Base-by-base conservation (phyloP, 2,797 vertebrate genomes). In the Chiroxiphia lanceolata region DNA sequence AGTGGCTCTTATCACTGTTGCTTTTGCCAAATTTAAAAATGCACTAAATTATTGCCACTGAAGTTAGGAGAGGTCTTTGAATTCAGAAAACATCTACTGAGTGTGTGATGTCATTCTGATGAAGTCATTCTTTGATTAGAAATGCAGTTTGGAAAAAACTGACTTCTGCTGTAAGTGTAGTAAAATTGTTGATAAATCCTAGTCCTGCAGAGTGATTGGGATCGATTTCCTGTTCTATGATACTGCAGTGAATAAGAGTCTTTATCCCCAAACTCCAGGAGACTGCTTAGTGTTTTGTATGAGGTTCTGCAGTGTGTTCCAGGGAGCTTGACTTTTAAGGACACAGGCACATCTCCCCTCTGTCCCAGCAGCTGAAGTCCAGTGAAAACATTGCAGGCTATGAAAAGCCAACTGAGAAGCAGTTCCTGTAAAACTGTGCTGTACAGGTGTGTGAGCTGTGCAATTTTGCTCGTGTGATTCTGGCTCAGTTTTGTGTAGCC, bases 241-340 rank as follows among this genome's bases (percentile, higher is more conserved):
- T 54, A 71, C 42, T 81, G 61, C 72, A 80, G n/a, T 95, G 91
- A 97, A 96, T 86, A 34, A 38, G 67, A 61, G 57, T 95, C 85
- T 95, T 95, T 96, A 92, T 95, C 89, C 90, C 38, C 53, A 90
- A 93, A 81, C 86, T 90, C 44, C 42, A 91, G 69, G 78, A 84
- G 95, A 80, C 82, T 94, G 44, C 59, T 84, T 83, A 77, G 40
- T 68, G 45, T 84, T 83, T 80, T 68, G 40, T 51, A 8, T 22
- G 56, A 88, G 42, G 21, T 63, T 77, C 78, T 94, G 42, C 76
- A 53, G 47, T 16, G 29, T 89, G 21, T 47, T 94, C 79, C 56
- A 25, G 63, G 51, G 38, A 92, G 75, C 22, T 15, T 80, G 94
- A 68, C 60, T 86, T 68, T 57, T 60, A 68, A 86, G 76, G 79